These are phyloP conservation scores for Agrotis clavis DNA, from an alignment of 2,888 invertebrate species.

Conservation along the genomic window DNA sequence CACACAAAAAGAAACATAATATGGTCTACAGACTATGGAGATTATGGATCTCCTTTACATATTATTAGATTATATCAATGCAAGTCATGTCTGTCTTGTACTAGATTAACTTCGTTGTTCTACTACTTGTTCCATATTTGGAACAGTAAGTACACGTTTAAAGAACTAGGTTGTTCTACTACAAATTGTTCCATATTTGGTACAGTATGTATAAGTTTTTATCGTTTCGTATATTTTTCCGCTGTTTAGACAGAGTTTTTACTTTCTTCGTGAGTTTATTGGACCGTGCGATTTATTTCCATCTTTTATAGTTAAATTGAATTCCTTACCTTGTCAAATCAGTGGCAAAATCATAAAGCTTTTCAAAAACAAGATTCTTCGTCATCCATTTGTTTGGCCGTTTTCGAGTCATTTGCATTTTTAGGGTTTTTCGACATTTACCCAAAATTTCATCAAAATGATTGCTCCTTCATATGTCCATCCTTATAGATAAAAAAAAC, in stretches of 20 bases:
- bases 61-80: too few relatives aligned
- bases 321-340: not conserved
- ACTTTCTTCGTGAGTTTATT: conserved; percentile 13
- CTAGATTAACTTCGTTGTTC: not conserved
- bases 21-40: not conserved
- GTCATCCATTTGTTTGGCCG: too few relatives aligned
- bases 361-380: not conserved
- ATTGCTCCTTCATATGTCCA: too few relatives aligned
- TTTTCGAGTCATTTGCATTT: too few relatives aligned
- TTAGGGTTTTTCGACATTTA: too few relatives aligned
- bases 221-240: not conserved
- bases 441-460: too few relatives aligned
- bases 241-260: conserved; percentile 19
- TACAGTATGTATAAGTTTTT: not conserved
- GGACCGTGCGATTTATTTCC: conserved; percentile 23
- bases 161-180: not conserved
- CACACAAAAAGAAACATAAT: too few relatives aligned
- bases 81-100: not conserved
- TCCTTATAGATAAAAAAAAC: too few relatives aligned
- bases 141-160: too few relatives aligned
- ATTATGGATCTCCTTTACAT: not conserved
- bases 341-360: not conserved
- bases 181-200: conserved; percentile 3
- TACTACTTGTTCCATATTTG: conserved; percentile 7
- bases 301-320: not conserved